These are phyloP conservation scores for Idris sp. DNA, from an alignment of 1,140 invertebrate genomes.

Conservation along the genomic window DNA sequence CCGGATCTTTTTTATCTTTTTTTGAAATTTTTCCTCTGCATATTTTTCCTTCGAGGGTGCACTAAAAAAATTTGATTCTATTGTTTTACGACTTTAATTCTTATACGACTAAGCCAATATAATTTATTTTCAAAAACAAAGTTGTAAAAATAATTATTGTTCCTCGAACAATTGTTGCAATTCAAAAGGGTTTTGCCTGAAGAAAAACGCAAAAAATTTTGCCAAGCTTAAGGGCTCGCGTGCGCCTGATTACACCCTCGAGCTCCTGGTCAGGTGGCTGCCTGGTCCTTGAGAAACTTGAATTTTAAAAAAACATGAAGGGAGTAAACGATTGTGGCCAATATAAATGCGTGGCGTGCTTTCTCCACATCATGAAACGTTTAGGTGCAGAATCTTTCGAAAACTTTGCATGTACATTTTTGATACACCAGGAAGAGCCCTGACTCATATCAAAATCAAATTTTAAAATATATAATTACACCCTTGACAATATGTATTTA, in stretches of 20 bases:
- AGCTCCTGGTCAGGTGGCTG: constrained; percentile 71
- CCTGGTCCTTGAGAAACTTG: constrained; percentile 65
- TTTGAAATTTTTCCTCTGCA: not conserved
- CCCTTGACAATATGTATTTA: no score
- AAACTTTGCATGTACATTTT: constrained; percentile 8
- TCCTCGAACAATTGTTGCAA: constrained; percentile 28
- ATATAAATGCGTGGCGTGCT: constrained; percentile 55
- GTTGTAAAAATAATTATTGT: constrained; percentile 36
- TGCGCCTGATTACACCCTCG: constrained; percentile 73
- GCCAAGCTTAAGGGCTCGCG: constrained; percentile 68
- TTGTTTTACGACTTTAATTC: constrained; percentile 41
- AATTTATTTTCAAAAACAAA: constrained; percentile 28
- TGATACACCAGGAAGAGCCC: no score
- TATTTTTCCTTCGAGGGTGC: constrained; percentile 13
- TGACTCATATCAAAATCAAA: no score
- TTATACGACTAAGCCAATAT: constrained; percentile 28
- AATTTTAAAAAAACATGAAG: constrained; percentile 67
- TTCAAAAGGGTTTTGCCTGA: constrained; percentile 23
- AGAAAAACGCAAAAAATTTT: constrained; percentile 34
- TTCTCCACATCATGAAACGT: constrained; percentile 44
- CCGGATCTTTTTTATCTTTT: constrained; percentile 24
- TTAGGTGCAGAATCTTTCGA: constrained; percentile 29
- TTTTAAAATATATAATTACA: no score
- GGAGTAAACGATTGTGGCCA: constrained; percentile 46
- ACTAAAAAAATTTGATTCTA: constrained; percentile 4